Base-by-base conservation (phyloP, 1,140 invertebrate genomes). In the Catajapyx aquilonaris region DNA sequence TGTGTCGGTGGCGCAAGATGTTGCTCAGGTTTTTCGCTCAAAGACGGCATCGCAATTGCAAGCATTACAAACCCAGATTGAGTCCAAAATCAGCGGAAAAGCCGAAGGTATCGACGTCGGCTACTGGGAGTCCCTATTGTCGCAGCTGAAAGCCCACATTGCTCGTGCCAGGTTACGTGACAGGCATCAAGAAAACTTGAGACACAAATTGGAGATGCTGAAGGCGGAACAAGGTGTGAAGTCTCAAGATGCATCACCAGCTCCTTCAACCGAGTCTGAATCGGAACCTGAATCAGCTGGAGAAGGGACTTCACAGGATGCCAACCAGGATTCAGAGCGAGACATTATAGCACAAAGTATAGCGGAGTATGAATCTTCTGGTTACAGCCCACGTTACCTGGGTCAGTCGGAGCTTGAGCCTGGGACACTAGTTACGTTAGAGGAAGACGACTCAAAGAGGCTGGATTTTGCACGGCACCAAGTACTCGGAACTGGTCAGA, bases 101-200 rank as follows among this genome's bases (percentile, higher is more conserved):
- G 70, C 73, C 31, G 85, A 90, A 54, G 90, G 88, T 22, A 74
- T 95, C 30, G 93, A 99, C 62, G 80, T 96, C 42, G 84, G 81
- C 34, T 97, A 95, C 58, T 98, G 91, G 90, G 91, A 97, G 61
- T 85, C 81, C 32, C 57, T 97, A 31, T 62, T 94, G 5, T 84
- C 81, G 25, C 80, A 94, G 55, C 61, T 97, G 2, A 91, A 87
- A 69, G 90, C 90, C 4, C 85, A 95, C 56, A 91, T 93, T 72
- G 88, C 94, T 0, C 68, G 86, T 45, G 86, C 87, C 3, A 62
- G 91, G 23, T 64, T 98, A 1, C 64, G 85, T 41, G 90, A 97
- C 60, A 60, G 81, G 7, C 93, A 98, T 62, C 80, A 93, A 57
- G 74, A 83, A 41, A 86, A 88, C 54, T 61, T 96, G n/a, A 68